Base-by-base conservation (phyloP, 1,140 invertebrate genomes). In the Antheraea mylitta region DNA sequence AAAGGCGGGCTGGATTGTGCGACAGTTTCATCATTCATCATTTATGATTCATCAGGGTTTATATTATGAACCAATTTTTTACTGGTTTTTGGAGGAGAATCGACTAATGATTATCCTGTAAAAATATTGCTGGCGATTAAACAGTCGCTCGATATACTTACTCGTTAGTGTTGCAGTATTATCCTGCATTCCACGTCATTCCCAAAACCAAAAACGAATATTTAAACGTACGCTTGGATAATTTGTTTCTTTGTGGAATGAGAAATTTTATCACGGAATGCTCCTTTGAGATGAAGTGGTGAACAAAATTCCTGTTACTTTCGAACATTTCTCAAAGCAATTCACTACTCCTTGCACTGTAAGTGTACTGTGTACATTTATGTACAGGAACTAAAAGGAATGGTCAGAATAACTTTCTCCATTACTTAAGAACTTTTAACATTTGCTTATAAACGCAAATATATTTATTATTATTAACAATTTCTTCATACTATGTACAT, bases 161-260 rank as follows among this genome's bases (percentile, higher is more conserved):
- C 38, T 42, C 7, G 38, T 53, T 53, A 53, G 13, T 30, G 45
- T 53, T 53, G 45, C 45, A 53, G 13, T 53, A 53, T 53, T 53
- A 53, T 0, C 45, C 16, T 13, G 45, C 22, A 53, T 9, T 53
- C 11, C 45, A 13, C 45, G 45, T 2, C 6, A 16, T 53, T 53
- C 45, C 45, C 16, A 19, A 9, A 22, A 13, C 60, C 19, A 18
- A 36, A 30, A 61, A 61, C 19, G 30, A 61, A 61, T 36, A 61
- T 61, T 61, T 30, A 61, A 48, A 45, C 19, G 38, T 53, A 19
- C 64, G 64, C 64, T 65, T 45, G n/a, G 11, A 18, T 65, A 48
- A 65, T 65, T 65, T 65, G 18, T 13, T 65, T 65, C 64, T 65
- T 18, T 42, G 19, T 19, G 38, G 19, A 65, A 42, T 42, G 19